Base-by-base conservation (phyloP, 2,113 vertebrate genomes). In the Oreochromis niloticus region DNA sequence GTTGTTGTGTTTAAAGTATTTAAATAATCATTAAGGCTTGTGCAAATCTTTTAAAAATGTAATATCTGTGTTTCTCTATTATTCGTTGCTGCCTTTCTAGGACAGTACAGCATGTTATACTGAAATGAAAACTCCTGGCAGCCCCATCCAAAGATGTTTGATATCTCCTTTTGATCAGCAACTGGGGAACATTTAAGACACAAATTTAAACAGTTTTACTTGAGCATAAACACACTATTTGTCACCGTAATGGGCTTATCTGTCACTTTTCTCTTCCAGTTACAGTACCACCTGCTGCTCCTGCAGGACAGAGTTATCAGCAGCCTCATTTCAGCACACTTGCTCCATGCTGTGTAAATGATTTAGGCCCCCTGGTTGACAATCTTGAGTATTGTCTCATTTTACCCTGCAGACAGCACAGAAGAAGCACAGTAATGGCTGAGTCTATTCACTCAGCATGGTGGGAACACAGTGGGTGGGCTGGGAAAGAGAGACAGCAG, bases 351-450 rank as follows among this genome's bases (percentile, higher is more conserved):
- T 95, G 95, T 78, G 95, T 89, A 91, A 93, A 90, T 93, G 92
- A 95, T 95, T 93, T 83, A 87, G 81, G 83, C 85, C 92, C 90
- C 91, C 92, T 86, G 89, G 88, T 85, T 94, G 89, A 89, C 87
- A 93, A 93, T 91, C 91, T 89, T 81, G 85, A 88, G 88, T 84
- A 91, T 94, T 95, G 94, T 95, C 94, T 95, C 91, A 92, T 96
- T 93, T 92, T 84, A 82, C 86, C 63, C 93, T 43, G 90, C 93
- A 94, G 95, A 95, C 94, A 91, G 91, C 73, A 82, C 85, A 80
- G 89, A 39, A 88, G 92, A 90, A 88, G 91, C 90, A 24, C 90
- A 89, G 91, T 95, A 95, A 96, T 96, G 94, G 95, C 91, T 86
- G 91, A 94, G 93, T 88, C 90, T 86, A 89, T 94, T 95, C 91